These are phyloP conservation scores for Abramis brama DNA, from an alignment of 2,113 vertebrate genomes.

Conservation along the genomic window DNA sequence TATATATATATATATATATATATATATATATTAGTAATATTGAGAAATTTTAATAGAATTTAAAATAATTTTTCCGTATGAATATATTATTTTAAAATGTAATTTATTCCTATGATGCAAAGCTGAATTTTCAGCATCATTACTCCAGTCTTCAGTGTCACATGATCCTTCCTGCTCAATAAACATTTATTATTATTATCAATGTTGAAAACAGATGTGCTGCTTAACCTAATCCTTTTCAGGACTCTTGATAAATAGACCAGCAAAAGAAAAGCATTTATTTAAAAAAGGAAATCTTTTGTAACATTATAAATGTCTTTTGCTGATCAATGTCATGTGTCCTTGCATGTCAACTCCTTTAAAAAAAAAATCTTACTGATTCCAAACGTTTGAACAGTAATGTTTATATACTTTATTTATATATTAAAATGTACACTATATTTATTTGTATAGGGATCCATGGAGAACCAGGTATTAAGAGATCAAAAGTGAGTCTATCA, in stretches of 20 bases:
- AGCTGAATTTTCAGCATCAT: not conserved
- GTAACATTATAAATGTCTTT: not conserved
- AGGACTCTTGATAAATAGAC: no score
- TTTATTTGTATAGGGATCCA: constrained; percentile 85
- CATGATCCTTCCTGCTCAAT: not conserved
- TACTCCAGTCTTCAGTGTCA: not conserved
- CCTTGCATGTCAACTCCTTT: not conserved
- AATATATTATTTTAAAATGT: not conserved
- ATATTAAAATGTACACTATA: not conserved
- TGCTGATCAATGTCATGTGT: not conserved
- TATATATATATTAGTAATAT: no score
- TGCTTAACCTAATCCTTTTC: no score
- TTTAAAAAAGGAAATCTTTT: not conserved
- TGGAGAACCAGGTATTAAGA: constrained; percentile 88
- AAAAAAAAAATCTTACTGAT: not conserved
- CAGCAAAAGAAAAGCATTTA: not conserved
- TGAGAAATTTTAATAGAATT: not conserved
- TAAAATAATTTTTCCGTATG: not conserved
- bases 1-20: no score
- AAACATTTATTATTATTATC: not conserved
- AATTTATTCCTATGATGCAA: not conserved
- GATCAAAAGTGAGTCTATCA: constrained; percentile 82
- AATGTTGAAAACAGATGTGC: no score
- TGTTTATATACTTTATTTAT: not conserved
- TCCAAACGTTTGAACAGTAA: not conserved